Percentiles rank a stretch among this genome's conserved stretches.
These are phyloP conservation scores for Cyprinodon diabolis DNA, from an alignment of 2,797 vertebrate genomes.

Conservation along the genomic window DNA sequence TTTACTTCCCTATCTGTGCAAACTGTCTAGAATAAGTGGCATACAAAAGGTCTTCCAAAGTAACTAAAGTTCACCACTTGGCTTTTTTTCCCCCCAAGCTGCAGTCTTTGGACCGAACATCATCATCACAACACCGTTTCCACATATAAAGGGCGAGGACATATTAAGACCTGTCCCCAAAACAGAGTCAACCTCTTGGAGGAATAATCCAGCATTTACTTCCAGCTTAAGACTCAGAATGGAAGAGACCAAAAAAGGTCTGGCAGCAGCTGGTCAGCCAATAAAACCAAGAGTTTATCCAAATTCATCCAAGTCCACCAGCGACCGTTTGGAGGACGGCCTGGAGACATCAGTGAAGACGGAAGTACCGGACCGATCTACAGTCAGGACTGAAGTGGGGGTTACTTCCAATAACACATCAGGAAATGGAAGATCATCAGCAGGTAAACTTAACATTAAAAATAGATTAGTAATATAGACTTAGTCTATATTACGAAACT, in stretches of 20 bases:
- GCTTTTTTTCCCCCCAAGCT: conserved; percentile 19
- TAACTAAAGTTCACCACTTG: conserved; percentile 8
- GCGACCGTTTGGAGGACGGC: neutral
- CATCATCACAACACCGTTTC: conserved; percentile 51
- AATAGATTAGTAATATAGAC: neutral
- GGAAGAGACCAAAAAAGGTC: neutral
- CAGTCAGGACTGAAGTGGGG: conserved; percentile 9
- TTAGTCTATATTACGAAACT: too few species aligned
- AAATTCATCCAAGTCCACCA: neutral
- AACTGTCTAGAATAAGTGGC: neutral
- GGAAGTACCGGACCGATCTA: conserved; percentile 7
- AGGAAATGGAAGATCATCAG: conserved; percentile 3
- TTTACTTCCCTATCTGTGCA: neutral
- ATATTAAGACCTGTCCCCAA: conserved; percentile 5
- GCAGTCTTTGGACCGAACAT: conserved; percentile 18
- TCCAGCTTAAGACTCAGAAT: neutral
- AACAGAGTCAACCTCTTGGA: conserved; percentile 11
- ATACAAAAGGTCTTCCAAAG: neutral
- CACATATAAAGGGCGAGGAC: conserved; percentile 14
- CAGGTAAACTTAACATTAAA: conserved; percentile 38
- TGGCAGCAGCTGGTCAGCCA: conserved; percentile 4
- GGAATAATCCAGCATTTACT: conserved; percentile 21
- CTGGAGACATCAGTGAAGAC: neutral
- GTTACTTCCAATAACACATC: conserved; percentile 7
- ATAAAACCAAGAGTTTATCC: neutral